Percentiles rank a stretch among this genome's conserved stretches.
Evolutionary conservation across 2,888 invertebrate genomes (phyloP).

Genomic region (Cantharis rufa): DNA sequence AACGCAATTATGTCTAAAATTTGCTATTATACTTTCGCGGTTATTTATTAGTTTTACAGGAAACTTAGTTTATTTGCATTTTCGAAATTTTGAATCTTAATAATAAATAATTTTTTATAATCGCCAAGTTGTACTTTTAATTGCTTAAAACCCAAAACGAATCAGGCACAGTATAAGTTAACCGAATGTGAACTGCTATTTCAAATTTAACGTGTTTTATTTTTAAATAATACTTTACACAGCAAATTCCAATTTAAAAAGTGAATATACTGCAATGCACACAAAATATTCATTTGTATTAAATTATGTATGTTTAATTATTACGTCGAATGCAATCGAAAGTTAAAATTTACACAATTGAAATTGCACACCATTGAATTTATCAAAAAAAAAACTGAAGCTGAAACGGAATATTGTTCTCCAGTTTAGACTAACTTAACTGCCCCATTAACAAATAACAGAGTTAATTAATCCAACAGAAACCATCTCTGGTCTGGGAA

Average conservation of each 20-base stretch:
- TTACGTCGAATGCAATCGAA: background rate
- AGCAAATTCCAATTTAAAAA: background rate
- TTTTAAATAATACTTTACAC: background rate
- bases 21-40: background rate
- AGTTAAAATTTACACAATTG: background rate
- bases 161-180: constrained; percentile 25
- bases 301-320: background rate
- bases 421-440: too few relatives aligned
- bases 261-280: background rate
- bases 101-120: background rate
- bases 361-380: background rate
- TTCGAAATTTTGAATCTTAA: background rate
- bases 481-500: too few relatives aligned
- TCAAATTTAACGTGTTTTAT: background rate
- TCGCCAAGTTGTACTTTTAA: background rate
- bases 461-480: too few relatives aligned
- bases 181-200: constrained; percentile 13
- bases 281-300: background rate
- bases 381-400: too few relatives aligned
- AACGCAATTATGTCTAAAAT: background rate
- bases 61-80: background rate
- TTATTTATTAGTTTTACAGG: background rate
- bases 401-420: too few relatives aligned
- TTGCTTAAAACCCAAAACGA: background rate
- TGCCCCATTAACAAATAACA: too few relatives aligned